These are phyloP conservation scores for Hedya salicella DNA, from an alignment of 2,888 invertebrate genomes.

Conservation along the genomic window DNA sequence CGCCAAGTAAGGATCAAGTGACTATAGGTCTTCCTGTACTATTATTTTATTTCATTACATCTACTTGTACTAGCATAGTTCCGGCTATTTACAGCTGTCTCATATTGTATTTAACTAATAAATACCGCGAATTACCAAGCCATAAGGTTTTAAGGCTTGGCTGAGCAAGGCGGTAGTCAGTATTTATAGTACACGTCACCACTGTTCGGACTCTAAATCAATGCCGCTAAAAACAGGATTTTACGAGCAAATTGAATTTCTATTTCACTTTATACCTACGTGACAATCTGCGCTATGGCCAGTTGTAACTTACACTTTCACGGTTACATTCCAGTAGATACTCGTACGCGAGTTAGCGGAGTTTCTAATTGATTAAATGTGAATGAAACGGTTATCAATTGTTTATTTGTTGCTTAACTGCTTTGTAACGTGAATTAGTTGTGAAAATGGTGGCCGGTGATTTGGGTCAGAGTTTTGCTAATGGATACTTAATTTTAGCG, in stretches of 20 bases:
- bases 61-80: no score
- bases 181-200: no score
- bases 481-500: slow-evolving; percentile 41
- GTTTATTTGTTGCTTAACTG: background rate
- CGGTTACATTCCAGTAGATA: slow-evolving; percentile 11
- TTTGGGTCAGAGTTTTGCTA: slow-evolving; percentile 34
- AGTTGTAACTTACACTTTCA: slow-evolving; percentile 18
- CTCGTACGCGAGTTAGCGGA: slow-evolving; percentile 2
- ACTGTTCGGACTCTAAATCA: no score
- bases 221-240: no score
- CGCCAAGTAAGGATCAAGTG: no score
- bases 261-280: no score
- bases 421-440: background rate
- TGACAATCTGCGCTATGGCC: background rate
- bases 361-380: slow-evolving; percentile 10
- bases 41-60: no score
- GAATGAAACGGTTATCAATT: background rate
- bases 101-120: no score
- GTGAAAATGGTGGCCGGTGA: slow-evolving; percentile 39
- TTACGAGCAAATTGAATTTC: no score
- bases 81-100: no score
- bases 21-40: no score
- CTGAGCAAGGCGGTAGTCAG: background rate
- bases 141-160: background rate
- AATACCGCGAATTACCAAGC: no score